Conservation (phyloP, 2,113 vertebrate species). For the Actenoides hombroni region DNA sequence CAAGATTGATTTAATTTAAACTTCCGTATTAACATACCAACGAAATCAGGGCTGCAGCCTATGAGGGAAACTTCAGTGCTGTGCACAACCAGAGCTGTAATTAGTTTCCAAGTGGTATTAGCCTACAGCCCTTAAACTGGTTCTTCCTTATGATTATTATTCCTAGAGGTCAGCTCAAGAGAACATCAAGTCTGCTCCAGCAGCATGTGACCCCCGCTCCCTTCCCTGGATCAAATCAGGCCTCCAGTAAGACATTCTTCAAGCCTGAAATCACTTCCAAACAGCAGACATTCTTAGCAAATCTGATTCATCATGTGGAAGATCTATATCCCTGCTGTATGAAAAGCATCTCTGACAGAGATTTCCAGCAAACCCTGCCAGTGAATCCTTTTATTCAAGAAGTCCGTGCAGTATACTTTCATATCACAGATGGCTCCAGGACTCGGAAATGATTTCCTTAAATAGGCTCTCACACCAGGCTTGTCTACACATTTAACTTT, state of each 20-base stretch:
- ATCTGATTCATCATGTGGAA: conserved; percentile 71
- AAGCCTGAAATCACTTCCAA: conserved; percentile 81
- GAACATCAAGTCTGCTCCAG: conserved; percentile 46
- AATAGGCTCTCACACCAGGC: conserved; percentile 44
- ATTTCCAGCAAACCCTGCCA: conserved; percentile 57
- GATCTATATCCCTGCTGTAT: conserved; percentile 44
- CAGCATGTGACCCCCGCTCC: conserved; percentile 70
- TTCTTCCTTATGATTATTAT: conserved; percentile 30
- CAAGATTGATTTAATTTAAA: conserved; percentile 73
- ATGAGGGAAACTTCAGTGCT: neutral
- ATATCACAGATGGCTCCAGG: conserved; percentile 61
- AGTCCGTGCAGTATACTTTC: conserved; percentile 37
- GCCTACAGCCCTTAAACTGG: conserved; percentile 35
- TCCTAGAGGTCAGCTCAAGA: conserved; percentile 73
- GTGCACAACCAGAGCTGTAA: conserved; percentile 35
- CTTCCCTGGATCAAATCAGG: conserved; percentile 79
- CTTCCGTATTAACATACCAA: conserved; percentile 62
- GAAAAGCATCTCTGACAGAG: conserved; percentile 50
- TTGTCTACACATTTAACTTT: conserved; percentile 46
- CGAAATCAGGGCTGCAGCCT: conserved; percentile 63
- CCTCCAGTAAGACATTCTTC: conserved; percentile 81
- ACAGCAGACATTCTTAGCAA: conserved; percentile 51
- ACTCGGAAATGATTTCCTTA: conserved; percentile 54
- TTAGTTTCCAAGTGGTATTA: conserved; percentile 60
- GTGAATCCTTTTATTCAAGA: conserved; percentile 61